Base-by-base conservation (phyloP, 2,888 invertebrate genomes). In the Leptopilina drosophilae region DNA sequence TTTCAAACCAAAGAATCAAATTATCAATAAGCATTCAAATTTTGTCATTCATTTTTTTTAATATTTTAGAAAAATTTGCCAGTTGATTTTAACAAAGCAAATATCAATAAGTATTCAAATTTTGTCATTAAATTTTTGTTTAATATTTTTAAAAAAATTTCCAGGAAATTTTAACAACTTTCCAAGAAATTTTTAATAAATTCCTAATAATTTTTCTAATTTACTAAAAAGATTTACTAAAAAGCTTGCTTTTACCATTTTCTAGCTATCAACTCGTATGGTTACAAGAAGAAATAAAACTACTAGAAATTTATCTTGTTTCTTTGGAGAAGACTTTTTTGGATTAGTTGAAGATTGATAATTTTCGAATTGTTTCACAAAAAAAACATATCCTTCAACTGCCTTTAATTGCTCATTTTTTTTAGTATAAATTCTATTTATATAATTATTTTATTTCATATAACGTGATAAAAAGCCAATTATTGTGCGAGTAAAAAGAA, bases 251-350 rank as follows among this genome's bases (percentile, higher is more conserved):
- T 65, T 67, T 84, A n/a, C n/a, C 83, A 86, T 2, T 88, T 89
- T 93, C 77, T 93, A 94, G 94, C 95, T 12, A 95, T 95, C 89
- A 95, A 96, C 90, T 95, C 95, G 0, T 96, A 95, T 88, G 96
- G 96, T 67, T 96, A 95, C 92, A 95, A 94, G 84, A 96, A 94
- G 85, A 93, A 93, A 82, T 88, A 86, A 26, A 81, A 59, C 26
- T 56, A 40, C 7, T 33, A 8, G 0, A 26, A 33, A 53, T 49
- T 5, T n/a, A 14, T 33, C 42, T 42, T 49, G 26, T 49, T 73
- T 56, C 11, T 15, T 53, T 33, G 11, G 56, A 73, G 73, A 73
- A 59, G 56, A 73, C 56, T 56, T 73, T 26, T 11, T n/a, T 9
- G 5, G 73, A 56, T 73, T 26, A 26, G 56, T 73, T 73, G 56